phyloP scores from a whole-genome alignment of 2,797 vertebrate genomes.

The Meda fulgida region DNA sequence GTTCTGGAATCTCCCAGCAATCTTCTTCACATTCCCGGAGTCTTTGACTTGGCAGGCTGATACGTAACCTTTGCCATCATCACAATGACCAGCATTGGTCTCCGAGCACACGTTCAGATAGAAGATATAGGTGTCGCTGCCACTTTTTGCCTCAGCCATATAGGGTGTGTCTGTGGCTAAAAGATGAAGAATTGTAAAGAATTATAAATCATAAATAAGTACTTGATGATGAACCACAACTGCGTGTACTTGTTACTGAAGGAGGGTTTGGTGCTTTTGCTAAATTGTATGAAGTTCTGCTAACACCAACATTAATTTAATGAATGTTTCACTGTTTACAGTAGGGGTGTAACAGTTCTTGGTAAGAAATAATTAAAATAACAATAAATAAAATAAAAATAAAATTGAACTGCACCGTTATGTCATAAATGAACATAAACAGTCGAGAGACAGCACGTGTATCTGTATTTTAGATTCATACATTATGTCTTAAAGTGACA shows the following conservation, averaged over 20 bases:
- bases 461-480: no score
- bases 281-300: background rate
- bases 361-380: no score
- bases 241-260: background rate
- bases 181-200: background rate
- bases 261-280: background rate
- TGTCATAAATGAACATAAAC: no score
- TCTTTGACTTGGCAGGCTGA: conserved; percentile 88
- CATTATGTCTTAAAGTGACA: no score
- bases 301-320: background rate
- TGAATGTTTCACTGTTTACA: background rate
- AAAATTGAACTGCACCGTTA: no score
- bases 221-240: background rate
- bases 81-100: conserved; percentile 67
- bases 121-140: conserved; percentile 80
- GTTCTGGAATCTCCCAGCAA: conserved; percentile 84
- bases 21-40: conserved; percentile 61
- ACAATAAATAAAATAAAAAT: no score
- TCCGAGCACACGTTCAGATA: conserved; percentile 88
- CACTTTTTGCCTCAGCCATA: conserved; percentile 68
- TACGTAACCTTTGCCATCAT: conserved; percentile 16
- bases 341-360: no score
- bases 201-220: background rate
- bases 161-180: conserved; percentile 66
- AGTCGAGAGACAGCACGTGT: no score